Conservation (phyloP, 1,140 invertebrate species). For the Drosophila melanogaster region Release_6_plus_ISO1_MT NT_037436.4:170501-171000, state of each 20-base stretch:
- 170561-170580: conserved; percentile 49
- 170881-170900: conserved; percentile 47
- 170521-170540: conserved; percentile 64
- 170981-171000: conserved; percentile 38
- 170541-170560: conserved; percentile 1
- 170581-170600: conserved; percentile 34
- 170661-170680: conserved; percentile 6
- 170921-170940: conserved; percentile 12
- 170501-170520: conserved; percentile 67
- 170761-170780: conserved; percentile 9
- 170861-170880: conserved; percentile 35
- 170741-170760: conserved; percentile 72
- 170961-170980: conserved; percentile 50
- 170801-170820: conserved; percentile 19
- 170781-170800: conserved; percentile 15
- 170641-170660: background rate
- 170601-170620: conserved; percentile 8
- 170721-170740: conserved; percentile 29
- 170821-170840: conserved; percentile 51
- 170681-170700: conserved; percentile 7
- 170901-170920: conserved; percentile 49
- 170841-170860: conserved; percentile 63
- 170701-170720: conserved; percentile 68
- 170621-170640: conserved; percentile 21
- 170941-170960: conserved; percentile 23